A percentile compares a stretch with the other conserved stretches of the same genome.
These are phyloP conservation scores for Coreoperca whiteheadi DNA, from an alignment of 2,113 vertebrate genomes.

Conservation along the genomic window DNA sequence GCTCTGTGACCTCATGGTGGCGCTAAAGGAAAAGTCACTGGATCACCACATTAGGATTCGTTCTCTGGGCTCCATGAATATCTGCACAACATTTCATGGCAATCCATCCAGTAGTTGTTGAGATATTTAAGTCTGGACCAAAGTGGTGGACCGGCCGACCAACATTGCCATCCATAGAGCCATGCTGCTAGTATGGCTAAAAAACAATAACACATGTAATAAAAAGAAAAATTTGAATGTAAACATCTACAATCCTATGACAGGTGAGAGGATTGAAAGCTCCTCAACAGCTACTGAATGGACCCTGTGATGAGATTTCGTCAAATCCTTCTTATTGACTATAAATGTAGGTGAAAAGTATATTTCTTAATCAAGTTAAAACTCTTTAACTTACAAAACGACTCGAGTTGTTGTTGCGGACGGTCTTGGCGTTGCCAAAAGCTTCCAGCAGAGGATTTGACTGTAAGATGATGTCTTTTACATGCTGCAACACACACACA, in stretches of 20 bases:
- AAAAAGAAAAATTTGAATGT: too few relatives aligned
- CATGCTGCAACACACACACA: conserved; percentile 76
- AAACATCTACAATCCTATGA: not conserved
- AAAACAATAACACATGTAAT: too few relatives aligned
- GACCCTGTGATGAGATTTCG: not conserved
- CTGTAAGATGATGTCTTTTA: conserved; percentile 89
- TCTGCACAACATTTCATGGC: not conserved
- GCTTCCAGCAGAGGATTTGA: conserved; percentile 88
- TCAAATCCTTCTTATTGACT: not conserved
- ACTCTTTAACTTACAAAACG: conserved; percentile 80
- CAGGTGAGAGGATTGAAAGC: not conserved
- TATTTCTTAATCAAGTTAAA: not conserved
- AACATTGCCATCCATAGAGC: too few relatives aligned
- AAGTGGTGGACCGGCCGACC: too few relatives aligned
- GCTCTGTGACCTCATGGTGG: not conserved
- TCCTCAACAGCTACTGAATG: not conserved
- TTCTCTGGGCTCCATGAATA: not conserved
- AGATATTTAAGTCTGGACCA: not conserved
- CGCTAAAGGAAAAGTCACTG: not conserved
- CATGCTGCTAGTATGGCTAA: too few relatives aligned
- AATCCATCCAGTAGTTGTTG: not conserved
- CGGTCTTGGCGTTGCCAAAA: conserved; percentile 88
- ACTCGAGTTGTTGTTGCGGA: conserved; percentile 89
- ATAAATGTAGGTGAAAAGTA: too few relatives aligned
- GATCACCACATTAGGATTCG: not conserved